Percentiles rank a stretch among this genome's conserved stretches.
Conservation (phyloP, 1,140 invertebrate genomes). For the Catajapyx aquilonaris region DNA sequence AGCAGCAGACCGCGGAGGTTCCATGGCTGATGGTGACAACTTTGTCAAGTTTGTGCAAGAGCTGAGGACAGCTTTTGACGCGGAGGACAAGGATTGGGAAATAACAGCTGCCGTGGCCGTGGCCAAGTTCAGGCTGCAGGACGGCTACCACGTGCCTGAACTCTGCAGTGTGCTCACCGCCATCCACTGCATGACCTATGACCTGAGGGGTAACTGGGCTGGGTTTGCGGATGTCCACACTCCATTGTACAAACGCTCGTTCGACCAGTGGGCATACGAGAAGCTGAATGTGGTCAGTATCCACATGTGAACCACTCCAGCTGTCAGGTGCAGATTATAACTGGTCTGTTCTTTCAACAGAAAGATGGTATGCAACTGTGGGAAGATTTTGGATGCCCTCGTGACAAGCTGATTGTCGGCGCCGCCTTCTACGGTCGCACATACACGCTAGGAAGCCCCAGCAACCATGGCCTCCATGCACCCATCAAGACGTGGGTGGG, state of each 20-base stretch:
- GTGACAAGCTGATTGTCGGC: constrained; percentile 27
- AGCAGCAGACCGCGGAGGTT: constrained; percentile 18
- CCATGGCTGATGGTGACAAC: constrained; percentile 18
- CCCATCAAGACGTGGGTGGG: constrained; percentile 16
- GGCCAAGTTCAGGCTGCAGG: constrained; percentile 19
- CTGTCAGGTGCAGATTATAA: no score
- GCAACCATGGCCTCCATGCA: constrained; percentile 14
- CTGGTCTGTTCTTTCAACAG: constrained; percentile 11
- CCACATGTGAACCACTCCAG: no score
- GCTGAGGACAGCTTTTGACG: constrained; percentile 18
- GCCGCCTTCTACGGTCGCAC: constrained; percentile 26
- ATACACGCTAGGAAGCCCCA: constrained; percentile 20
- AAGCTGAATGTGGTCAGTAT: constrained; percentile 20
- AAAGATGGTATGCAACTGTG: constrained; percentile 22
- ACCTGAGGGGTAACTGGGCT: constrained; percentile 28
- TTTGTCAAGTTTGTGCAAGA: constrained; percentile 17
- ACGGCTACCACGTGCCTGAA: constrained; percentile 21
- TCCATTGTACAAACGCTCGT: constrained; percentile 17
- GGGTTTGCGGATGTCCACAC: constrained; percentile 21
- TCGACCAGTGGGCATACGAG: constrained; percentile 21
- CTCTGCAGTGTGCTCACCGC: constrained; percentile 18
- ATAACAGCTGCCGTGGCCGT: constrained; percentile 21
- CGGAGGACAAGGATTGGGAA: constrained; percentile 15
- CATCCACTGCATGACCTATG: constrained; percentile 25
- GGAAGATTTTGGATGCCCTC: constrained; percentile 22